These are phyloP conservation scores for Quadriops clusia DNA, from an alignment of 2,888 invertebrate genomes.

Conservation along the genomic window DNA sequence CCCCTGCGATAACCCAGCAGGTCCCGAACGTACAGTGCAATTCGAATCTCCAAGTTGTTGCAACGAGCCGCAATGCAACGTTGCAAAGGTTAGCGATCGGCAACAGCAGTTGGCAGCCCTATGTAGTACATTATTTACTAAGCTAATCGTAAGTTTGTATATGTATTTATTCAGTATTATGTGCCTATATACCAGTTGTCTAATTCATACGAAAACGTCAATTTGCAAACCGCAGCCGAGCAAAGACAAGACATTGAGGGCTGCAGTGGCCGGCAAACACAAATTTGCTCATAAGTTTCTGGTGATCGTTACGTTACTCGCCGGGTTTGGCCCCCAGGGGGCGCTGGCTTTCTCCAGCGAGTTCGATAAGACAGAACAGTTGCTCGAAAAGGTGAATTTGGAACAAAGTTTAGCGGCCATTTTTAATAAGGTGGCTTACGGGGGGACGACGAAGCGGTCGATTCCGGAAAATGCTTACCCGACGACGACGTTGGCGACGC, in stretches of 20 bases:
- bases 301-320: not conserved
- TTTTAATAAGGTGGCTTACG: conserved; percentile 57
- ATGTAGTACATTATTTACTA: conserved; percentile 13
- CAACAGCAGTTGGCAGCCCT: too few relatives aligned
- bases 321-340: not conserved
- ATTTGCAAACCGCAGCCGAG: too few relatives aligned
- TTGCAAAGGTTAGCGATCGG: too few relatives aligned
- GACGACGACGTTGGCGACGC: conserved; percentile 51
- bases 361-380: conserved; percentile 34
- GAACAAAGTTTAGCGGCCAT: conserved; percentile 57
- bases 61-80: conserved; percentile 3
- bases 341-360: conserved; percentile 27
- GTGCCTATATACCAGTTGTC: conserved; percentile 29
- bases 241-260: too few relatives aligned
- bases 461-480: conserved; percentile 53
- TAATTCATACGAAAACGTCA: too few relatives aligned
- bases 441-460: conserved; percentile 55
- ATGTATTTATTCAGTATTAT: conserved; percentile 27
- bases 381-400: conserved; percentile 47
- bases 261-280: too few relatives aligned
- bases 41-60: not conserved
- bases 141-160: conserved; percentile 26
- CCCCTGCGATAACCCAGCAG: conserved; percentile 4
- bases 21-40: not conserved
- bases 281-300: not conserved